These are phyloP conservation scores for Machimus rusticus DNA, from an alignment of 2,888 invertebrate species.

Conservation along the genomic window DNA sequence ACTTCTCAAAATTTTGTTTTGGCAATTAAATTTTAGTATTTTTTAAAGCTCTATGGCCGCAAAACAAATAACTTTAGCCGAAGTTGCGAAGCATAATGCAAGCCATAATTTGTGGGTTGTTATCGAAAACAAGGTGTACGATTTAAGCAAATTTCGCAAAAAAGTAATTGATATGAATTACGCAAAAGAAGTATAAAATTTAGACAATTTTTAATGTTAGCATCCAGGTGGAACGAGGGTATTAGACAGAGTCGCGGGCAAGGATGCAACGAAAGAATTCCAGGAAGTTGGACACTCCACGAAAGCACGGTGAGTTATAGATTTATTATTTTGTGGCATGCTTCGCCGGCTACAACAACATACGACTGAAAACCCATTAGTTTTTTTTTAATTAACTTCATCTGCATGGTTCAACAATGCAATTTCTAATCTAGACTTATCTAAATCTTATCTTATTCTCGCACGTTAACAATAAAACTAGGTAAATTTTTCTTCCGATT, in stretches of 20 bases:
- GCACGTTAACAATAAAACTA: too few species aligned
- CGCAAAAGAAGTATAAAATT: background rate
- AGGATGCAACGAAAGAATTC: constrained; percentile 90
- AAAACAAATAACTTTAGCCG: constrained; percentile 52
- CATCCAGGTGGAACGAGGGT: constrained; percentile 97
- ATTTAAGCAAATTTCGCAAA: constrained; percentile 76
- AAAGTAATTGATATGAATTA: constrained; percentile 64
- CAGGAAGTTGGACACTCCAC: constrained; percentile 98
- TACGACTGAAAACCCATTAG: too few species aligned
- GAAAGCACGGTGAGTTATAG: constrained; percentile 79
- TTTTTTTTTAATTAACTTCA: too few species aligned
- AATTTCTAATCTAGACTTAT: too few species aligned
- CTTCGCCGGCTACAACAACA: too few species aligned
- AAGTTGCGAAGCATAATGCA: constrained; percentile 70
- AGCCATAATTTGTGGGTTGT: constrained; percentile 72
- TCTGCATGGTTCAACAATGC: too few species aligned
- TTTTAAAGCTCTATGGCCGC: background rate
- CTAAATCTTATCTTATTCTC: too few species aligned
- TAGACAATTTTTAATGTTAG: constrained; percentile 63
- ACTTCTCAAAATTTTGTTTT: background rate
- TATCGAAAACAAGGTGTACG: constrained; percentile 80
- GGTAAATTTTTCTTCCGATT: too few species aligned
- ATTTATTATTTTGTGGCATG: background rate
- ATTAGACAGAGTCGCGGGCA: constrained; percentile 84
- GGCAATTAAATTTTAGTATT: background rate